phyloP scores from a whole-genome alignment of 2,888 invertebrate species.

The Calephelis perditalis region DNA sequence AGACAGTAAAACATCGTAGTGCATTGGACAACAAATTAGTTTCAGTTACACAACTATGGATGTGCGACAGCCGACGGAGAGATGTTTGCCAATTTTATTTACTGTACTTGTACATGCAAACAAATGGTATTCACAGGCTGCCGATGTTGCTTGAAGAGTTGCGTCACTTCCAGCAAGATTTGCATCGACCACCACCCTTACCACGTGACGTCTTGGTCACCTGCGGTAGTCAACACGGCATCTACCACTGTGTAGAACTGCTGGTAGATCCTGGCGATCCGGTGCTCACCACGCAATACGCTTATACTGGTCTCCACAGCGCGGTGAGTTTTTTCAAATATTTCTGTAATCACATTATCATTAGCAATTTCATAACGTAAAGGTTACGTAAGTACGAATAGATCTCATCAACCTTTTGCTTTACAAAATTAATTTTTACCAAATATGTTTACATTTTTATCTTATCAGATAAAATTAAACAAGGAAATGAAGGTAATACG shows the following conservation, averaged over 20 bases:
- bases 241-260: conserved; percentile 86
- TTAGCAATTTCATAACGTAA: not conserved
- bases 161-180: conserved; percentile 78
- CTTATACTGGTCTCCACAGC: conserved; percentile 83
- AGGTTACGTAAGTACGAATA: too few relatives aligned
- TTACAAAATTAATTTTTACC: too few relatives aligned
- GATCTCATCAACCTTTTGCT: too few relatives aligned
- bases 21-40: too few relatives aligned
- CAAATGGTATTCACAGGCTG: conserved; percentile 52
- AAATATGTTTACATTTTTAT: too few relatives aligned
- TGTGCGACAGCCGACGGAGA: too few relatives aligned
- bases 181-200: conserved; percentile 82
- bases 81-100: too few relatives aligned
- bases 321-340: conserved; percentile 70
- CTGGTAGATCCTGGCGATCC: conserved; percentile 83
- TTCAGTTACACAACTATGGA: too few relatives aligned
- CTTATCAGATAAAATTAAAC: not conserved
- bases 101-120: not conserved
- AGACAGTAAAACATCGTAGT: too few relatives aligned
- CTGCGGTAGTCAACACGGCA: conserved; percentile 87
- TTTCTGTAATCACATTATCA: not conserved
- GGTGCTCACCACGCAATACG: conserved; percentile 82
- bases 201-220: conserved; percentile 82
- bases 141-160: conserved; percentile 78
- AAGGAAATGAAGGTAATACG: not conserved